Evolutionary conservation across 2,113 vertebrate species (phyloP), one percentile per base, ranked within the genome.

Genomic region (Gymnorhina tibicen): DNA sequence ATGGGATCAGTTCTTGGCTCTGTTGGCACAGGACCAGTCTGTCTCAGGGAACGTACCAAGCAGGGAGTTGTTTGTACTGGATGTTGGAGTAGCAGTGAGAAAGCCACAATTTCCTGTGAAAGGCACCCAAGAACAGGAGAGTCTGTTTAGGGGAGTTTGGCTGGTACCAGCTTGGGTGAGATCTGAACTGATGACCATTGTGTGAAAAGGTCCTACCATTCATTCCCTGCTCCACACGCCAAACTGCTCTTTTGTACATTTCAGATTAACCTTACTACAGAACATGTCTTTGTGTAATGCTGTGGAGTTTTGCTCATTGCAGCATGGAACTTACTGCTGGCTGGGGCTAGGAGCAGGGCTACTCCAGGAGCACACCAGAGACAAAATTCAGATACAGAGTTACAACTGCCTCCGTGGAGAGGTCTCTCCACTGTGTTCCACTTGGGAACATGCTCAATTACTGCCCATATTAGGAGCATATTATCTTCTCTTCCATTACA

Each of bases 211-310:
- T 66, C 59, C 33, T 73, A 69, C 46, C 63, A 24, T 60, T 84
- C 63, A 16, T 39, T 62, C 53, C 14, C 12, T 77, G 49, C 49
- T 89, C 56, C 55, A 11, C 1, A 1, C 0, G 1, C 63, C 94
- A 94, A 55, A 42, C 52, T 0, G 0, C 72, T 42, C 30, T 42
- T 15, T 24, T 16, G 3, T 85, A 22, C 87, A 7, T 78, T 87
- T 96, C 1, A 7, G 50, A 30, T 74, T 70, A 33, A 44, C 14
- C 16, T 60, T 11, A 9, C 47, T 70, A 20, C 52, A 87, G 19
- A 78, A 52, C 9, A 2, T 0, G 0, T 11, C 82, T 90, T 75
- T 75, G 44, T 75, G 1, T 53, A 41, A 62, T 2, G 1, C 6
- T 0, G 4, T 9, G 22, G 69, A 70, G 63, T 35, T 91, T 27